Conservation (phyloP, 2,797 vertebrate genomes). For the Chloroceryle amazona region DNA sequence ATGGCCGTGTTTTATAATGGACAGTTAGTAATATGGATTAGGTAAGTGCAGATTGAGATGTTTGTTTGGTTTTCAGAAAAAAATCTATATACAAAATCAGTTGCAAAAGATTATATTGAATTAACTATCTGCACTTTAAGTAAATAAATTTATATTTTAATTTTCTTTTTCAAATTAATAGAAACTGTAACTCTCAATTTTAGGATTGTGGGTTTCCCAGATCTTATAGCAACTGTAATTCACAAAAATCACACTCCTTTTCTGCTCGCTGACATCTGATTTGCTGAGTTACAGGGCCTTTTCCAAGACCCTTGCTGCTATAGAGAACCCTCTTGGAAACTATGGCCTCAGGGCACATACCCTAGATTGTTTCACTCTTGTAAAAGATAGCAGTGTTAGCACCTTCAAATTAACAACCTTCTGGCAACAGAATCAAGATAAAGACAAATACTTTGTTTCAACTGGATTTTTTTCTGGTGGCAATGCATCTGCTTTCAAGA, state of each 20-base stretch:
- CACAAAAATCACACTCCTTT: neutral
- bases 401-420: neutral
- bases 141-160: neutral
- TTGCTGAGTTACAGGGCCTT: neutral
- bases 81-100: neutral
- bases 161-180: neutral
- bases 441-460: neutral
- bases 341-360: neutral
- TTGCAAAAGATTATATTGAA: neutral
- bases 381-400: neutral
- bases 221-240: neutral
- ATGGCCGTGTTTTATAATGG: accelerated
- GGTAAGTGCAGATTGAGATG: neutral
- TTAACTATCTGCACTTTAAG: neutral
- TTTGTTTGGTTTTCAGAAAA: neutral
- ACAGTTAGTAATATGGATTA: neutral
- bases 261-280: neutral
- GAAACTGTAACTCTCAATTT: neutral
- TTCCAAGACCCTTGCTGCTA: neutral
- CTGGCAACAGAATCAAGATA: neutral
- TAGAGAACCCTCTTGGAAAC: neutral
- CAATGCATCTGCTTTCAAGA: neutral
- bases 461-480: neutral
- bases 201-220: neutral
- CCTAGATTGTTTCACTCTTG: neutral